Evolutionary conservation across 1,140 invertebrate species (phyloP), one percentile per base, ranked within the genome.

Genomic region (Drosophila pseudoananassae): DNA sequence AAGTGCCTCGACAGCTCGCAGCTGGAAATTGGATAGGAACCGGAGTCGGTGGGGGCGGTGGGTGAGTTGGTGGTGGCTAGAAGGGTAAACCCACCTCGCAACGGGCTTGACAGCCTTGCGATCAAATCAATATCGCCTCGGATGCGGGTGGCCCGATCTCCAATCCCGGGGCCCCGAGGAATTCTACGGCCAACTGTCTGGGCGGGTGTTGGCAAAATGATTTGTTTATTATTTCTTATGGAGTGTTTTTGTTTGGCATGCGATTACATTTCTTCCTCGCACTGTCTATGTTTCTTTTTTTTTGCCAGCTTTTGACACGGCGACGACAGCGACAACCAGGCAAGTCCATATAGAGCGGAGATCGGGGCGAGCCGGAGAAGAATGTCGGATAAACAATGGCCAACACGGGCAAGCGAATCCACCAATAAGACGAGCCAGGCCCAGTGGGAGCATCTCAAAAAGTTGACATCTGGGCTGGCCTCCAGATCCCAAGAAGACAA

Each of bases 151-250:
- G 83, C 77, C 81, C 75, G 45, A 66, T 27, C 40, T 12, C 40
- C 40, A 17, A 9, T 43, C 5, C 40, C 40, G 8, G 38, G 15
- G 40, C 15, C 38, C 59, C 40, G 49, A 58, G 46, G 47, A 58
- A 64, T 73, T 78, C 40, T 46, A 45, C 75, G 70, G 52, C 49
- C 69, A 53, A 79, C 61, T 75, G 78, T 64, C 76, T 80, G 47
- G 55, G 59, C 63, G 46, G 65, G 54, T 46, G 54, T 60, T 20
- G 36, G 47, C 54, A 68, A 56, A 74, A 82, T 82, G 83, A 87
- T 88, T 87, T 87, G 82, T 87, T 87, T 87, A 87, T 87, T 87
- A 69, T 88, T 82, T 53, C 78, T 88, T 72, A 88, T 87, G 73
- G 76, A 87, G 80, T 87, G 83, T 83, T 87, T 78, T 87, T 79